Conservation (phyloP, 2,797 vertebrate species). For the Acanthis flammea region DNA sequence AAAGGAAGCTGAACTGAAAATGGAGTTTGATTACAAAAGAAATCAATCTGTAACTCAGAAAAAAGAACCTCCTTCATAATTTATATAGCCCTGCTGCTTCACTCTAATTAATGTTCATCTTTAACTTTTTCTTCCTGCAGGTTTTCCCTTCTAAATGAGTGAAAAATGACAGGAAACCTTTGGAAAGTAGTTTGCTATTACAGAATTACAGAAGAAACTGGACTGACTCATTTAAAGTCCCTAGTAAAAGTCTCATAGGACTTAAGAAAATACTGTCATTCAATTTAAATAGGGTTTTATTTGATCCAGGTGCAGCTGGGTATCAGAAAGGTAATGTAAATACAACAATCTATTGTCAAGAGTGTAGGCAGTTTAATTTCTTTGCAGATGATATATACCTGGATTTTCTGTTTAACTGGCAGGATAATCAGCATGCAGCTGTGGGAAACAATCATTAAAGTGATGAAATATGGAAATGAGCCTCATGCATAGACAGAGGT, state of each 20-base stretch:
- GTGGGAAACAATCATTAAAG: neutral
- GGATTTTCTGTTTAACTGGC: slow-evolving; percentile 35
- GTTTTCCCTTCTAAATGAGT: slow-evolving; percentile 19
- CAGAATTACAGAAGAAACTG: slow-evolving; percentile 1
- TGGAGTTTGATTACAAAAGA: slow-evolving; percentile 4
- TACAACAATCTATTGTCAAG: slow-evolving; percentile 21
- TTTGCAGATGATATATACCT: slow-evolving; percentile 15
- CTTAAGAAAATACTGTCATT: slow-evolving; percentile 32
- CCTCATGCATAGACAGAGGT: neutral
- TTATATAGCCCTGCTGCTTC: slow-evolving; percentile 29
- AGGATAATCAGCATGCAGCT: slow-evolving; percentile 17
- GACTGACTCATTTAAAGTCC: neutral
- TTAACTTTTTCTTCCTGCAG: slow-evolving; percentile 12
- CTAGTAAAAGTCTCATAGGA: neutral
- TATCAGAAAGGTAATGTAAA: slow-evolving; percentile 25
- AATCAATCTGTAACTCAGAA: slow-evolving; percentile 14
- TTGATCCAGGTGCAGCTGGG: slow-evolving; percentile 45
- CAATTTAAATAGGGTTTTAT: slow-evolving; percentile 37
- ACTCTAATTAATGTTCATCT: slow-evolving; percentile 36
- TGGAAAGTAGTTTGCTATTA: neutral
- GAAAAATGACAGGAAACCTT: slow-evolving; percentile 2
- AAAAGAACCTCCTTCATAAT: slow-evolving; percentile 33
- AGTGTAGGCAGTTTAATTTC: slow-evolving; percentile 16
- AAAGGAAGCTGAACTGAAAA: neutral
- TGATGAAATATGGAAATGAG: slow-evolving; percentile 15